phyloP scores from a whole-genome alignment of 2,797 vertebrate species.

The Centroberyx gerrardi region DNA sequence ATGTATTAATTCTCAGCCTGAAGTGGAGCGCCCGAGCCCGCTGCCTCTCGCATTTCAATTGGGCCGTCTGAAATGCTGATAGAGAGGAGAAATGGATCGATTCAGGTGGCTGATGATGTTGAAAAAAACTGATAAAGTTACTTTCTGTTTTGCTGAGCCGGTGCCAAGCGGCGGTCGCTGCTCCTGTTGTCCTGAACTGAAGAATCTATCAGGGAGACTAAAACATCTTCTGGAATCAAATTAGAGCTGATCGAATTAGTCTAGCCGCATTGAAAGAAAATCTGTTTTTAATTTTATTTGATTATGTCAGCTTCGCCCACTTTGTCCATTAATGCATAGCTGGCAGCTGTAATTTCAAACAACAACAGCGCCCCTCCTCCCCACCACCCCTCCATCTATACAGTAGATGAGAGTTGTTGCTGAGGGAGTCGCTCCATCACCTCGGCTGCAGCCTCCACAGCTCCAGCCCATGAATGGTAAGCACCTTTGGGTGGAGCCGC shows the following conservation, averaged over 20 bases:
- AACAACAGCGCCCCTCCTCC: background rate
- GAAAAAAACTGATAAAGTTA: background rate
- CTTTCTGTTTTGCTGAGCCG: slow-evolving; percentile 27
- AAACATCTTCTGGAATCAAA: slow-evolving; percentile 52
- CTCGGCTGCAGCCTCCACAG: slow-evolving; percentile 40
- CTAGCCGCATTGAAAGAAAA: background rate
- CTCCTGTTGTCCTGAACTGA: slow-evolving; percentile 20
- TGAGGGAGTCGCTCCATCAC: slow-evolving; percentile 55
- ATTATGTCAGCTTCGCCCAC: background rate
- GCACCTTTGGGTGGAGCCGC: slow-evolving; percentile 55
- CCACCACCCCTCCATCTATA: slow-evolving; percentile 2
- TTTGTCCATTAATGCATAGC: background rate
- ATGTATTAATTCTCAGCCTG: slow-evolving; percentile 59
- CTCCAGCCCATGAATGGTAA: slow-evolving; percentile 77
- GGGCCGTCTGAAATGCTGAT: slow-evolving; percentile 27
- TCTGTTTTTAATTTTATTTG: background rate
- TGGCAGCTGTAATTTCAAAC: background rate
- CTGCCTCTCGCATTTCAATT: slow-evolving; percentile 58
- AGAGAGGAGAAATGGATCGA: slow-evolving; percentile 47
- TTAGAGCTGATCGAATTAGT: slow-evolving; percentile 40
- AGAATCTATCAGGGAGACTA: slow-evolving; percentile 45
- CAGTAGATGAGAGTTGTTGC: slow-evolving; percentile 58
- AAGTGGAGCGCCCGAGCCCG: slow-evolving; percentile 38
- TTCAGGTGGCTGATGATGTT: slow-evolving; percentile 28
- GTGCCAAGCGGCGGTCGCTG: slow-evolving; percentile 18